These are phyloP conservation scores for Pedetes capensis DNA, from an alignment of 2,113 vertebrate genomes.

Conservation along the genomic window DNA sequence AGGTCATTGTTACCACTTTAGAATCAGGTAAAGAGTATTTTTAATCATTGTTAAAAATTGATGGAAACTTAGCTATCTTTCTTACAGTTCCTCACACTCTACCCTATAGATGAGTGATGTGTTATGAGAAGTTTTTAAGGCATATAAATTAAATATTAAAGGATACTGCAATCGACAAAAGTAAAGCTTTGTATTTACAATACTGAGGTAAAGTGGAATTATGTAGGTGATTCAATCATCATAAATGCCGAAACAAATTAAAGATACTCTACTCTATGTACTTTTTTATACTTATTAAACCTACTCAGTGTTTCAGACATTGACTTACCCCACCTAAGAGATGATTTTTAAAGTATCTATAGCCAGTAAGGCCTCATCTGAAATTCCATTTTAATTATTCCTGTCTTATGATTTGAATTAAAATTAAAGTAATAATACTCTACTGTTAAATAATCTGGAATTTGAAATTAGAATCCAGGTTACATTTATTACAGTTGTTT, in stretches of 20 bases:
- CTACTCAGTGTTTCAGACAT: not conserved
- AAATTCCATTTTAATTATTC: constrained; percentile 22
- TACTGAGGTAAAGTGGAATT: constrained; percentile 10
- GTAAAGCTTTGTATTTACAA: not conserved
- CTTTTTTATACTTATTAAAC: not conserved
- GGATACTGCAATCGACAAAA: not conserved
- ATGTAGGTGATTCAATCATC: not conserved
- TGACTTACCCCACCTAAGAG: not conserved
- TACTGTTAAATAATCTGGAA: constrained; percentile 8
- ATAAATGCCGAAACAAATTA: not conserved
- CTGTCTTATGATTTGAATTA: not conserved
- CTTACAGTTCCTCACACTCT: not conserved
- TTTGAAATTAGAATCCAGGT: not conserved
- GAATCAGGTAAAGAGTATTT: constrained; percentile 88
- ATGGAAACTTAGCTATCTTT: not conserved
- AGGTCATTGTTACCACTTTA: constrained; percentile 88
- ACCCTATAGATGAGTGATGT: not conserved
- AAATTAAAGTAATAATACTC: not conserved
- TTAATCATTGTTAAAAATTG: not conserved
- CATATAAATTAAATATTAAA: not conserved
- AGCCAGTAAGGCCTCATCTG: not conserved
- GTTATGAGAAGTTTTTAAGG: not conserved
- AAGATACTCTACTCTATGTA: not conserved
- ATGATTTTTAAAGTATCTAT: not conserved
- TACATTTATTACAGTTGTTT: not conserved